phyloP scores from a whole-genome alignment of 2,797 vertebrate genomes.

The Chlorospingus flavigularis region DNA sequence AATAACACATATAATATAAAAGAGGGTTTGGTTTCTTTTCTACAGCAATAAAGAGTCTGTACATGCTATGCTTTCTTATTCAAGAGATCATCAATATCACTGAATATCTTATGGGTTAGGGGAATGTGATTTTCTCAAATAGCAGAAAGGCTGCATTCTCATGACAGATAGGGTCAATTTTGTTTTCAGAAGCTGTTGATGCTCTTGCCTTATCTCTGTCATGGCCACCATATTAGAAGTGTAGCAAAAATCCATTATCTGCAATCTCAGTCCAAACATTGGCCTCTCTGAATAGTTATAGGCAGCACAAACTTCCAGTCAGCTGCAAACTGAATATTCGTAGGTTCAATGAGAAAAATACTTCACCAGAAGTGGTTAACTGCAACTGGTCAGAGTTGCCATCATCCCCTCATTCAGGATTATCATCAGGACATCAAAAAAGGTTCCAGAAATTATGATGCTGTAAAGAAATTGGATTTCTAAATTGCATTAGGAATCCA shows the following conservation, averaged over 20 bases:
- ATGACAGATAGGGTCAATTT: conserved; percentile 62
- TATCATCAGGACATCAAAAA: neutral
- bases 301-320: neutral
- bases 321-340: neutral
- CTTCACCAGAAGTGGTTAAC: neutral
- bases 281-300: neutral
- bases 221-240: conserved; percentile 20
- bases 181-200: conserved; percentile 48
- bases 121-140: conserved; percentile 51
- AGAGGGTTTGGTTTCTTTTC: neutral
- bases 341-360: neutral
- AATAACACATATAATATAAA: neutral
- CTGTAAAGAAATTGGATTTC: neutral
- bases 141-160: conserved; percentile 20
- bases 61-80: conserved; percentile 34
- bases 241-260: conserved; percentile 31
- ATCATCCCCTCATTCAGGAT: neutral
- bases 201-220: conserved; percentile 1
- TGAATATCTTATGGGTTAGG: conserved; percentile 54
- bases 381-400: neutral
- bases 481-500: neutral
- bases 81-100: conserved; percentile 53
- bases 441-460: neutral
- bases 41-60: neutral
- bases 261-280: neutral